These are phyloP conservation scores for Rhingia rostrata DNA, from an alignment of 2,888 invertebrate genomes.

Conservation along the genomic window DNA sequence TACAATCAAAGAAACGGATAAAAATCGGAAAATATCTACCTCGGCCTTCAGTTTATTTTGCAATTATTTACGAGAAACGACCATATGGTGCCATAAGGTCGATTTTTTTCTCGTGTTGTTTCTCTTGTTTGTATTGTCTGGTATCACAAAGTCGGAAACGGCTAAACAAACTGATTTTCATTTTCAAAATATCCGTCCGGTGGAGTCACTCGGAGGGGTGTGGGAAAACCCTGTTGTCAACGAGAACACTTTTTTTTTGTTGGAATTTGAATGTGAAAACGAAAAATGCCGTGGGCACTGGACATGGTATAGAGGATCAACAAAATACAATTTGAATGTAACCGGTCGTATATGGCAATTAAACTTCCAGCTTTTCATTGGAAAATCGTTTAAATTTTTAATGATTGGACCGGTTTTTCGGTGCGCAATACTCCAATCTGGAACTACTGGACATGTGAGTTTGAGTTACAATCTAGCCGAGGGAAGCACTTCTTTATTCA, in stretches of 20 bases:
- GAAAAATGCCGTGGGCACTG: not conserved
- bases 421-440: too few relatives aligned
- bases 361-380: not conserved
- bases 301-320: not conserved
- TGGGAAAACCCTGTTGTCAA: not conserved
- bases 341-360: not conserved
- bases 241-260: not conserved
- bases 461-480: too few relatives aligned
- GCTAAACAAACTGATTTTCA: constrained; percentile 25
- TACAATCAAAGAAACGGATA: not conserved
- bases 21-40: constrained; percentile 5
- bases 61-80: constrained; percentile 49
- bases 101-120: not conserved
- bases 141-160: constrained; percentile 12
- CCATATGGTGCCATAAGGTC: constrained; percentile 29
- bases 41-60: constrained; percentile 42
- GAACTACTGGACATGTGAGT: too few relatives aligned
- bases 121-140: constrained; percentile 9
- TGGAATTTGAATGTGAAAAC: not conserved
- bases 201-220: not conserved
- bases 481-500: too few relatives aligned
- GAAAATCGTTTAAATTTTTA: not conserved
- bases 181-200: constrained; percentile 13
- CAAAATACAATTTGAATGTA: not conserved
- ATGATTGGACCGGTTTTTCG: not conserved